These are phyloP conservation scores for Bergia puertoricense DNA, from an alignment of 92 coral and sea anemone species.

Conservation along the genomic window DNA sequence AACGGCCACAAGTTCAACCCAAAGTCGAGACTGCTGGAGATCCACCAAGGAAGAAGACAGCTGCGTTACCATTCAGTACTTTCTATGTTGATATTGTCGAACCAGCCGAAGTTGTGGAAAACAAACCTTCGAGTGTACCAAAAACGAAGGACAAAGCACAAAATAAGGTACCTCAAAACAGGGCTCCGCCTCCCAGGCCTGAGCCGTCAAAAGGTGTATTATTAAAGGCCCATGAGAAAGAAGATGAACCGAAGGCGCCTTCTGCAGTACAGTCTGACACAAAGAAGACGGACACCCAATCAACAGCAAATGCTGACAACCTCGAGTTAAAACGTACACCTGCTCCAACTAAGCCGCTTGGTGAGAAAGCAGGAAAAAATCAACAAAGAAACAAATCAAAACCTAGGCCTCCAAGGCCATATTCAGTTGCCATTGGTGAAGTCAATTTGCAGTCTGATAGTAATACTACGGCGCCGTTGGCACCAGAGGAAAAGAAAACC, in stretches of 20 bases:
- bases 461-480: conserved; percentile 11
- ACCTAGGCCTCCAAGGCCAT: conserved; percentile 50
- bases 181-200: conserved; percentile 58
- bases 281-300: background rate
- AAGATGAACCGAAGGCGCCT: conserved; percentile 3
- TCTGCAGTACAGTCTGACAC: background rate
- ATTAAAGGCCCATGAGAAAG: conserved; percentile 1
- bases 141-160: conserved; percentile 15
- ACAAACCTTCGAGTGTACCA: background rate
- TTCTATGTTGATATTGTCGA: conserved; percentile 37
- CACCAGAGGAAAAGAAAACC: conserved; percentile 27
- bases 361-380: background rate
- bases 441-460: conserved; percentile 25
- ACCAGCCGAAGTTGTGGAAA: background rate
- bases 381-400: too few species aligned
- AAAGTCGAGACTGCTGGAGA: background rate
- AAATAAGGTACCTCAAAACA: conserved; percentile 42
- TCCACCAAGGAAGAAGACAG: conserved; percentile 9
- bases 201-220: conserved; percentile 31
- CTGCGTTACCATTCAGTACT: conserved; percentile 34
- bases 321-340: conserved; percentile 29
- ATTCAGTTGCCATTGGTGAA: conserved; percentile 44
- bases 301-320: background rate
- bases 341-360: conserved; percentile 24
- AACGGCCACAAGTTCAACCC: background rate